phyloP scores from a whole-genome alignment of 2,797 vertebrate genomes.

The Bufotes viridis region DNA sequence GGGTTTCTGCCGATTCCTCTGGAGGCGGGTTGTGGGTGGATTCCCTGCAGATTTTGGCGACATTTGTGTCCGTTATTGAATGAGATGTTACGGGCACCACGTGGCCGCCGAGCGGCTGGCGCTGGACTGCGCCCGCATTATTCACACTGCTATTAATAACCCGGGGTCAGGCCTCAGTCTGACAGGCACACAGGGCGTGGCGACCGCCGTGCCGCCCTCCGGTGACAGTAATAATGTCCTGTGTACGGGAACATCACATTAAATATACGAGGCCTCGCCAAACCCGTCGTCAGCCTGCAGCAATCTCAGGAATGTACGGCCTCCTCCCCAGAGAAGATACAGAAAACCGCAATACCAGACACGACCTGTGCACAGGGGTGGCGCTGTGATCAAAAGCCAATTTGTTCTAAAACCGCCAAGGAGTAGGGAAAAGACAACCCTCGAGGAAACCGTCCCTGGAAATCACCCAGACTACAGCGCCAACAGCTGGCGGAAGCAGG shows the following conservation, averaged over 20 bases:
- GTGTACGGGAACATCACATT: neutral
- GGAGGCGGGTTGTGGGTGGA: too few relatives aligned
- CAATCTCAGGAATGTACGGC: neutral
- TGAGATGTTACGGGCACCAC: too few relatives aligned
- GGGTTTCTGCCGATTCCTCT: too few relatives aligned
- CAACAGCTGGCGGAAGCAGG: too few relatives aligned
- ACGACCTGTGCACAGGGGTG: neutral
- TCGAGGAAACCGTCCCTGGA: neutral
- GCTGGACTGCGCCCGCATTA: neutral
- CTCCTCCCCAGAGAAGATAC: neutral
- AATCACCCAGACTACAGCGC: neutral
- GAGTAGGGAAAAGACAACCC: neutral
- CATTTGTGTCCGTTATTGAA: too few relatives aligned
- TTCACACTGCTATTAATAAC: neutral
- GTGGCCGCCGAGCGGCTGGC: neutral
- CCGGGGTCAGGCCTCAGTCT: neutral
- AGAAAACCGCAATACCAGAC: too few relatives aligned
- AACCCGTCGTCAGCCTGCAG: neutral
- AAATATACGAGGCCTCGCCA: neutral
- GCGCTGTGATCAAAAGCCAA: neutral
- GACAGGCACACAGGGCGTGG: neutral
- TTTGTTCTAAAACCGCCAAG: neutral
- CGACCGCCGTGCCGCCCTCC: neutral
- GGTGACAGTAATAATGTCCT: constrained; percentile 3
- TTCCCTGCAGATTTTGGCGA: too few relatives aligned